A percentile compares a stretch with the other conserved stretches of the same genome.
phyloP scores from a whole-genome alignment of 2,888 invertebrate species.

The Zygogramma bicolorata region DNA sequence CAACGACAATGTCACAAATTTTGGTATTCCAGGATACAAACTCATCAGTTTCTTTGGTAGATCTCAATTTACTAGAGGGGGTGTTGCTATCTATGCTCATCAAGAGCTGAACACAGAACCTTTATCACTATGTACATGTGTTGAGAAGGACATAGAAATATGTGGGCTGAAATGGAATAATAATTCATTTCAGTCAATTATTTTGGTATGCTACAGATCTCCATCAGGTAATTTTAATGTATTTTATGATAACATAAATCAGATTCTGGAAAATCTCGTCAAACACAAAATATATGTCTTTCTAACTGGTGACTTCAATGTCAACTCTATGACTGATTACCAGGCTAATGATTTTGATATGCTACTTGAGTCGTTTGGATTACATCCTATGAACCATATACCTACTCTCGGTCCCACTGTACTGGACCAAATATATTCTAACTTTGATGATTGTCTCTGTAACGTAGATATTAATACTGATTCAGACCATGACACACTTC shows the following conservation, averaged over 20 bases:
- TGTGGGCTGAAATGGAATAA: neutral
- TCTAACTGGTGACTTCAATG: conserved; percentile 14
- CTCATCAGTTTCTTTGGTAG: conserved; percentile 8
- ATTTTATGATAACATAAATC: conserved; percentile 9
- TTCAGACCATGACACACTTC: conserved; percentile 9
- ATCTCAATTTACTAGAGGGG: conserved; percentile 10
- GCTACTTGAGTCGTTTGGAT: conserved; percentile 1
- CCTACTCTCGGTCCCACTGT: neutral
- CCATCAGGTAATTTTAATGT: conserved; percentile 2
- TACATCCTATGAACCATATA: neutral
- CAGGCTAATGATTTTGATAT: neutral
- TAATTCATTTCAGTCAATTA: neutral
- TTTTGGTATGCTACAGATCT: neutral
- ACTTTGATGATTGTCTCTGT: neutral
- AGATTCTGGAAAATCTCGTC: conserved; percentile 10
- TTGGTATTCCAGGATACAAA: neutral
- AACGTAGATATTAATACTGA: conserved; percentile 8
- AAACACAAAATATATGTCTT: neutral
- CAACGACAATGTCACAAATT: neutral
- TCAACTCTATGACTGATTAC: conserved; percentile 7
- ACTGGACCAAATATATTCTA: conserved; percentile 4
- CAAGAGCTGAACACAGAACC: neutral
- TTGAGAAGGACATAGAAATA: conserved; percentile 4
- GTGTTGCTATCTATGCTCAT: conserved; percentile 14
- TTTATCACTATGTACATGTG: neutral